These are phyloP conservation scores for Peromyscus aztecus DNA, from an alignment of 2,797 vertebrate genomes.

Conservation along the genomic window DNA sequence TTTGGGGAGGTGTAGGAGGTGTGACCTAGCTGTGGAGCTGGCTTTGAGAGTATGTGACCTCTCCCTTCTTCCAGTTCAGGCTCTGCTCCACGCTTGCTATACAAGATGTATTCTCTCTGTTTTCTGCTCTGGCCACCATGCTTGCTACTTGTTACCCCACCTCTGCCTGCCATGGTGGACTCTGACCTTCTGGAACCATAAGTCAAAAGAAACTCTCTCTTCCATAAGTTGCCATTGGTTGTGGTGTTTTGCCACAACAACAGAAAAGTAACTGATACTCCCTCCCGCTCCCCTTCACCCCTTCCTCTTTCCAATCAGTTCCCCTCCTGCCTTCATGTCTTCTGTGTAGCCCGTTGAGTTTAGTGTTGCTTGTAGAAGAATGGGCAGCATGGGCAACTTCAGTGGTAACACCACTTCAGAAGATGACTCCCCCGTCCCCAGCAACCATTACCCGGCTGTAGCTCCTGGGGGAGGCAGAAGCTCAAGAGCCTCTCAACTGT, in stretches of 20 bases:
- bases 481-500: background rate
- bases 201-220: background rate
- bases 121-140: background rate
- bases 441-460: background rate
- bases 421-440: background rate
- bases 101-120: background rate
- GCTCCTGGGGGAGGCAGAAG: background rate
- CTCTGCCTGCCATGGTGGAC: background rate
- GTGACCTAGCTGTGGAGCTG: background rate
- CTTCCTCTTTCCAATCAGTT: no score
- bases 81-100: background rate
- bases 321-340: no score
- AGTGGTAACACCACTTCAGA: background rate
- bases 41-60: background rate
- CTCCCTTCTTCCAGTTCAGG: background rate
- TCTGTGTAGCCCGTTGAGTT: background rate
- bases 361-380: background rate
- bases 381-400: background rate
- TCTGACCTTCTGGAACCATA: background rate
- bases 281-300: background rate
- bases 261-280: background rate
- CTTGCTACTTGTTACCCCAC: background rate
- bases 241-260: background rate
- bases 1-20: background rate
- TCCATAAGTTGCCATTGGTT: background rate